Conservation (phyloP, 2,888 invertebrate genomes). For the Ochlodes sylvanus region DNA sequence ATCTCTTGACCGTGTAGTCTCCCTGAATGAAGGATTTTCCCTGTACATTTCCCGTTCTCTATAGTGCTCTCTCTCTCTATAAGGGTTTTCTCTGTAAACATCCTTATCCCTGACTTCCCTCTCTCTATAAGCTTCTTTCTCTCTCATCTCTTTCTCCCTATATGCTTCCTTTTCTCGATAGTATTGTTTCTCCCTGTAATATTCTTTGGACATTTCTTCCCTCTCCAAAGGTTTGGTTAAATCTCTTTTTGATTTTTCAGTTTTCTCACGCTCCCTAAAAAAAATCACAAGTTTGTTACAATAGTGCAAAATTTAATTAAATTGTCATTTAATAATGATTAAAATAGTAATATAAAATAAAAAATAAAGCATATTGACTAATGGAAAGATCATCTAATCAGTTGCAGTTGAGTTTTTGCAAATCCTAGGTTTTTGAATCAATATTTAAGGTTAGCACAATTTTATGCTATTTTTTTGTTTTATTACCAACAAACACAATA, state of each 20-base stretch:
- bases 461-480: too few species aligned
- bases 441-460: not conserved
- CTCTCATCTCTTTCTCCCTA: conserved; percentile 58
- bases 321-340: too few species aligned
- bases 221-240: conserved; percentile 68
- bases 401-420: conserved; percentile 47
- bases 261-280: conserved; percentile 78
- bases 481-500: too few species aligned
- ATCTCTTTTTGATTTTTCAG: conserved; percentile 75
- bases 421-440: not conserved
- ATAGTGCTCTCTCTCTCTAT: conserved; percentile 75
- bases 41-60: conserved; percentile 68
- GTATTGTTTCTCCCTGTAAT: conserved; percentile 78
- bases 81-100: conserved; percentile 68
- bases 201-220: conserved; percentile 77
- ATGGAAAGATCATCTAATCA: too few species aligned
- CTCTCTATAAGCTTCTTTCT: conserved; percentile 62
- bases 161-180: conserved; percentile 67
- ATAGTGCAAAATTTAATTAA: too few species aligned
- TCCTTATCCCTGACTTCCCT: conserved; percentile 64
- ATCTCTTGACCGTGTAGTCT: conserved; percentile 61
- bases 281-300: conserved; percentile 44
- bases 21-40: conserved; percentile 63
- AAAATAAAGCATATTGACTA: too few species aligned
- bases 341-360: too few species aligned